Evolutionary conservation across 2,888 invertebrate genomes (phyloP).

Genomic region (Calliphora vomitoria): DNA sequence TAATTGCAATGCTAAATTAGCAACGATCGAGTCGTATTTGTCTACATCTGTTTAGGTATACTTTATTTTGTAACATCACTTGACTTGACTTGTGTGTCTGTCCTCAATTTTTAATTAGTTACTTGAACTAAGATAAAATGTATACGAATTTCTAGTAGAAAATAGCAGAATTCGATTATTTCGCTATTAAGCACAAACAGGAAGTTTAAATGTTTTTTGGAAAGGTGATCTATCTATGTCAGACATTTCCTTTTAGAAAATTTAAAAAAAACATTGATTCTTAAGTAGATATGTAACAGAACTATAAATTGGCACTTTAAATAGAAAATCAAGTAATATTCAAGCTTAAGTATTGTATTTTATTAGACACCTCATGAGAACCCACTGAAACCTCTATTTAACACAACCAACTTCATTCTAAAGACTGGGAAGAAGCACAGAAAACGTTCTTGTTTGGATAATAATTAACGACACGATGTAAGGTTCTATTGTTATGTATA

Average conservation of each 20-base stretch:
- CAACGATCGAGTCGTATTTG: constrained; percentile 16
- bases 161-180: not conserved
- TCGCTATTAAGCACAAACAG: not conserved
- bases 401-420: too few relatives aligned
- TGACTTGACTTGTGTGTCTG: not conserved
- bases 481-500: too few relatives aligned
- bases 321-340: too few relatives aligned
- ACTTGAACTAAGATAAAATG: not conserved
- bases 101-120: constrained; percentile 2
- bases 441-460: too few relatives aligned
- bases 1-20: constrained; percentile 31
- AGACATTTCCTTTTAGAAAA: not conserved
- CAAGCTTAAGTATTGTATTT: too few relatives aligned
- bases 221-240: not conserved
- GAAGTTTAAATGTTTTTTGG: not conserved
- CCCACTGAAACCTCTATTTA: too few relatives aligned
- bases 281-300: too few relatives aligned
- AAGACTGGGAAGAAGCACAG: too few relatives aligned
- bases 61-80: not conserved
- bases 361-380: too few relatives aligned
- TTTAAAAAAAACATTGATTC: not conserved
- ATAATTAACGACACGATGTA: too few relatives aligned
- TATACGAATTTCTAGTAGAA: not conserved
- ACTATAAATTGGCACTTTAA: too few relatives aligned
- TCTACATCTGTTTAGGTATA: constrained; percentile 34